Evolutionary conservation across 2,797 vertebrate species (phyloP), one percentile per base, ranked within the genome.

Genomic region (Discoglossus pictus): DNA sequence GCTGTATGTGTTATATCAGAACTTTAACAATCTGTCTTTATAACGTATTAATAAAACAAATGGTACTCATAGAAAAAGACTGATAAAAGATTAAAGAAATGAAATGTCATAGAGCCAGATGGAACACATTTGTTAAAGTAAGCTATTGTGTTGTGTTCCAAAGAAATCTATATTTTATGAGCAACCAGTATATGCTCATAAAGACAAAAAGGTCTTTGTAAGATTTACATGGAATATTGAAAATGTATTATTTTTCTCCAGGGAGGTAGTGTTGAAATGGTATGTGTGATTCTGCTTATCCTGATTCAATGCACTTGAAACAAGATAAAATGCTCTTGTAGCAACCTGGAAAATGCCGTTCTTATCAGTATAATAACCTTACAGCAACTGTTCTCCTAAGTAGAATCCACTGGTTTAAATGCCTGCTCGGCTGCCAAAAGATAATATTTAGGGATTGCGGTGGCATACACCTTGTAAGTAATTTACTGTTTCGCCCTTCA

Each of bases 141-240:
- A 70, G 52, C 60, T 42, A 70, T 70, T 70, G 68, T 70, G 68
- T 70, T 70, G 54, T 63, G 54, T 62, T 63, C 60, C 43, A 63
- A 50, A 43, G 50, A 63, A 70, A 70, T 70, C 59, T 70, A 70
- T 70, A 70, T 70, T 70, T 63, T 70, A 70, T 70, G 60, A 58
- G 52, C 52, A 55, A 54, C 51, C 43, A 50, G 68, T 58, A 70
- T 56, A 70, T 35, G 68, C 43, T 70, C 52, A 42, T 70, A 63
- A 70, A 70, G 68, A 63, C 68, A 70, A 63, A 54, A 68, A 39
- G 53, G 42, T 55, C 51, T 69, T 62, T 69, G 67, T 53, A 44
- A 63, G 51, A 70, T 63, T 70, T 70, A 70, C 68, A 63, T 70
- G 52, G 60, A 63, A 55, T 63, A 50, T 48, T 48, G 68, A 63